A percentile compares a stretch with the other conserved stretches of the same genome.
These are phyloP conservation scores for Rhopalosiphum padi DNA, from an alignment of 1,140 invertebrate genomes.

Conservation along the genomic window DNA sequence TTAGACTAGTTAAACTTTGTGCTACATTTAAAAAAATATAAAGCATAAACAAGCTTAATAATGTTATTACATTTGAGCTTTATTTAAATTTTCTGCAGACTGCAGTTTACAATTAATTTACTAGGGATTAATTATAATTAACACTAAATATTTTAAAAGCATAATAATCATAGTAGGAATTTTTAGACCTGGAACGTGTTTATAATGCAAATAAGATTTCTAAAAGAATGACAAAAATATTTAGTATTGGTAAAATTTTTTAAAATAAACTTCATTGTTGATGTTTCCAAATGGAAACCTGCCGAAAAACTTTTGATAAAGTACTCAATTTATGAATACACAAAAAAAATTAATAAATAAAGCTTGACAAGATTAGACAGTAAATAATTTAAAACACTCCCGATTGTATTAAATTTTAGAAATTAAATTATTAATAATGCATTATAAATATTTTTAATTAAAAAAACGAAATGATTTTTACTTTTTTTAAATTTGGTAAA, in stretches of 20 bases:
- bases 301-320: not conserved
- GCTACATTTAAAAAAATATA: not conserved
- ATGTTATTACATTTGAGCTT: not conserved
- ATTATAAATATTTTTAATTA: not conserved
- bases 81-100: not conserved
- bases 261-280: not conserved
- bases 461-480: not conserved
- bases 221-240: not conserved
- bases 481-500: not conserved
- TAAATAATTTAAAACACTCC: not conserved
- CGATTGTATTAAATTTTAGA: not conserved
- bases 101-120: not conserved
- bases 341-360: not conserved
- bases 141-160: not conserved
- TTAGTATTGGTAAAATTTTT: not conserved
- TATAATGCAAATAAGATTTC: constrained; percentile 2
- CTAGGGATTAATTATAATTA: not conserved
- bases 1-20: not conserved
- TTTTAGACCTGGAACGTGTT: not conserved
- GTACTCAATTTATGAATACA: constrained; percentile 11
- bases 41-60: not conserved
- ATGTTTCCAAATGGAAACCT: constrained; percentile 3
- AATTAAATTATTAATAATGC: not conserved
- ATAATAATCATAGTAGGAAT: not conserved
- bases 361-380: not conserved